Base-by-base conservation (phyloP, 2,888 invertebrate genomes). In the Lithosia quadra region DNA sequence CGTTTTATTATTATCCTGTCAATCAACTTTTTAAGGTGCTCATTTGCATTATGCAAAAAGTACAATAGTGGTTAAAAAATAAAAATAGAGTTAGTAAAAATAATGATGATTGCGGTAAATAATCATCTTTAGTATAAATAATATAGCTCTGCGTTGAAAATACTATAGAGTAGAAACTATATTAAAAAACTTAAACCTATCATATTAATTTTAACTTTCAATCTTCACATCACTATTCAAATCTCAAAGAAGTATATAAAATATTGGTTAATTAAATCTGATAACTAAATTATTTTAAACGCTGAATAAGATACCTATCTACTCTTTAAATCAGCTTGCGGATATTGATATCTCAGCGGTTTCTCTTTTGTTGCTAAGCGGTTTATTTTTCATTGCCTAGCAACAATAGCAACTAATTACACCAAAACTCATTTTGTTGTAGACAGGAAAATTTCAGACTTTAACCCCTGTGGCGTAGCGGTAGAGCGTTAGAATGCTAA, bases 61-160 rank as follows among this genome's bases (percentile, higher is more conserved):
- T 18, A 43, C 15, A 43, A 43, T 18, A 18, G 18, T 18, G 8
- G 43, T 18, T 4, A 43, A 43, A 43, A 43, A 43, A 39, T 15
- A 15, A 15, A 39, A 39, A 39, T 39, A 15, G 39, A 18, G 43
- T 43, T 56, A 71, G 72, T 77, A 61, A 74, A 69, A 71, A 77
- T 75, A 77, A 77, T 76, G 72, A 72, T 80, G 74, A 77, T 76
- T 76, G 68, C 68, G 18, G 43, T 43, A 43, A 62, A 39, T 70
- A 69, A 75, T 69, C 49, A 64, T 58, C 39, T 60, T 65, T 62
- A 63, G 63, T 60, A 36, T 24, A 66, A 63, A 43, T 21, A 69
- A 33, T 64, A 24, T 34, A 28, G 18, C 39, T 36, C 36, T 36
- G 34, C 9, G 22, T 69, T 58, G 49, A 43, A 62, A 67, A 67